Base-by-base conservation (phyloP, 2,888 invertebrate genomes). In the Diabrotica balteata region DNA sequence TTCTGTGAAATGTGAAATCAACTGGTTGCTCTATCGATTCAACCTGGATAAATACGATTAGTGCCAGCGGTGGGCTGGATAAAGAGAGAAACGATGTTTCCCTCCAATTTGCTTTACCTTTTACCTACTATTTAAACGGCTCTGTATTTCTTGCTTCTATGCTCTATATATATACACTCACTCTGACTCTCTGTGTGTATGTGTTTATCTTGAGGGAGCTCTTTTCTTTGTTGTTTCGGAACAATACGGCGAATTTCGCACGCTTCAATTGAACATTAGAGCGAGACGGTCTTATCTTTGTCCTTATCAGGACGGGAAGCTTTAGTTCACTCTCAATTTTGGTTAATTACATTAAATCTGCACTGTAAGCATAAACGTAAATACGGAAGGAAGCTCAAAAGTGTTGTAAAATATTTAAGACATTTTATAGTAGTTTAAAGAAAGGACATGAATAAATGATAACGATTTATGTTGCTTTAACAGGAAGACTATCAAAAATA, bases 1-100 rank as follows among this genome's bases (percentile, higher is more conserved):
- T 47, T 47, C 47, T 47, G 47, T 9, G 10, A 47, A 47, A 47
- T 47, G 7, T 47, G 44, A 69, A 60, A 69, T 63, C 69, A 69
- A 66, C 69, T 66, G 69, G 67, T 67, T 67, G 69, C 57, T 65
- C 44, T 67, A 70, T 65, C 64, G 67, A 70, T 67, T 62, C 65
- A 62, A 51, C 54, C 55, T 58, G 65, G 62, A 67, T 70, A 64
- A 67, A 65, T 64, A 62, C 60, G 54, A 65, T 59, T 59, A 65
- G 69, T 59, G 47, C 44, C 11, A 43, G 11, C 42, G 22, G 53
- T 47, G 60, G 53, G 8, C 47, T 47, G 54, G 52, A 47, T 55
- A 62, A 67, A 64, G 67, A 59, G 58, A 67, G 65, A 65, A 32
- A 67, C 52, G 67, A 11, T 63, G 61, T 67, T 64, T 67, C 65